Percentiles rank a stretch among this genome's conserved stretches.
Evolutionary conservation across 1,140 invertebrate genomes (phyloP).

Genomic region (Drosophila ficusphila): DNA sequence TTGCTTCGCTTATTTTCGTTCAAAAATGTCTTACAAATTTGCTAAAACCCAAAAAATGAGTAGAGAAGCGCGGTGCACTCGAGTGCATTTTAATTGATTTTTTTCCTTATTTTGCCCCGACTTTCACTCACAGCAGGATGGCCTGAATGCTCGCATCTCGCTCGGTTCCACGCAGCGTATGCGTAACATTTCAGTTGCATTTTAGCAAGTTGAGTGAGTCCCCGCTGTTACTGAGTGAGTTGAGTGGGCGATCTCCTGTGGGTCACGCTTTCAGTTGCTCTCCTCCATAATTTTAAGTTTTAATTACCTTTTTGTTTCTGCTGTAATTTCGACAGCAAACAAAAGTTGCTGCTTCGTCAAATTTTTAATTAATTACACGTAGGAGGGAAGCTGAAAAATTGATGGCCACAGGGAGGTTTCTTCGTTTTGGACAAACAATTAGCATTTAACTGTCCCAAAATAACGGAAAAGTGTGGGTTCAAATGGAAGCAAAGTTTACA

Average conservation of each 20-base stretch:
- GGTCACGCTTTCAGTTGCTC: conserved; percentile 45
- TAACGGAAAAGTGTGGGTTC: conserved; percentile 19
- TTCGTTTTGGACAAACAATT: conserved; percentile 68
- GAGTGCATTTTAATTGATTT: conserved; percentile 83
- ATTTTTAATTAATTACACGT: conserved; percentile 79
- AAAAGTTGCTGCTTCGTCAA: conserved; percentile 67
- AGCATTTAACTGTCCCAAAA: conserved; percentile 59
- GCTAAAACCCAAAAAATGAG: conserved; percentile 46
- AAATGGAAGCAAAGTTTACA: conserved; percentile 43
- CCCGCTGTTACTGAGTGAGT: conserved; percentile 2
- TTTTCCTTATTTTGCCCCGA: conserved; percentile 37
- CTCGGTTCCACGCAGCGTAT: conserved; percentile 64
- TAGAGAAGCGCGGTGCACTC: conserved; percentile 43
- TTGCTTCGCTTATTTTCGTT: conserved; percentile 26
- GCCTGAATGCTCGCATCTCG: conserved; percentile 23
- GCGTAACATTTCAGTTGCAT: conserved; percentile 73
- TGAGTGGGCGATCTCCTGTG: conserved; percentile 47
- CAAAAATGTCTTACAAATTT: conserved; percentile 66
- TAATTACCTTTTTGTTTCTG: conserved; percentile 70
- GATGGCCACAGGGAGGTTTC: conserved; percentile 11
- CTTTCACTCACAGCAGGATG: conserved; percentile 14
- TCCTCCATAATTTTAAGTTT: conserved; percentile 69
- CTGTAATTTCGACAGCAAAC: conserved; percentile 59
- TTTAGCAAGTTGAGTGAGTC: conserved; percentile 39
- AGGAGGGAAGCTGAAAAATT: conserved; percentile 57